These are phyloP conservation scores for Todiramphus saurophagus DNA, from an alignment of 2,113 vertebrate species.

Conservation along the genomic window DNA sequence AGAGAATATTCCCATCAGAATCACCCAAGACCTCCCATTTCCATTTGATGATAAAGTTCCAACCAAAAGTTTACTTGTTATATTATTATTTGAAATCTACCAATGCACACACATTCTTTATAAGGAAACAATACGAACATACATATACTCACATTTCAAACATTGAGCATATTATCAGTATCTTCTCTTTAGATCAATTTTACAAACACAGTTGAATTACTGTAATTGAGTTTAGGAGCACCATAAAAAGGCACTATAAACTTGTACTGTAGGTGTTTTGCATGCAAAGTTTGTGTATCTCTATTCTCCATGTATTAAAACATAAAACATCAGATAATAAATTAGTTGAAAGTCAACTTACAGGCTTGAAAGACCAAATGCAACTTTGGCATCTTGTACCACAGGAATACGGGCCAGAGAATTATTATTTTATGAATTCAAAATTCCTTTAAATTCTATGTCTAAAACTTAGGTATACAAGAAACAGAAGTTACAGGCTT, in stretches of 20 bases:
- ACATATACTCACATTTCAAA: slow-evolving; percentile 45
- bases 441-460: not conserved
- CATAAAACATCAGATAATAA: not conserved
- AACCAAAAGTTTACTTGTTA: not conserved
- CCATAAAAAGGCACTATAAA: not conserved
- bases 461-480: not conserved
- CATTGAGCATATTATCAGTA: not conserved
- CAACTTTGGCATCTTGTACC: not conserved
- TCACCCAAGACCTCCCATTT: not conserved
- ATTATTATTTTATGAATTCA: not conserved
- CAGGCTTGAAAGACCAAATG: slow-evolving; percentile 2
- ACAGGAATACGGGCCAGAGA: not conserved
- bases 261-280: not conserved
- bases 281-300: not conserved
- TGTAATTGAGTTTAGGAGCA: not conserved
- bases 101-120: not conserved
- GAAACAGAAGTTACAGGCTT: not conserved
- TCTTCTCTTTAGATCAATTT: not conserved
- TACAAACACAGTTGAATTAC: not conserved
- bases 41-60: not conserved
- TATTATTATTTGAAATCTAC: not conserved
- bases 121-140: not conserved
- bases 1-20: not conserved
- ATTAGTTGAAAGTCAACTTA: not conserved
- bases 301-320: not conserved